These are phyloP conservation scores for Bambusicola thoracicus DNA, from an alignment of 2,113 vertebrate species.

Conservation along the genomic window DNA sequence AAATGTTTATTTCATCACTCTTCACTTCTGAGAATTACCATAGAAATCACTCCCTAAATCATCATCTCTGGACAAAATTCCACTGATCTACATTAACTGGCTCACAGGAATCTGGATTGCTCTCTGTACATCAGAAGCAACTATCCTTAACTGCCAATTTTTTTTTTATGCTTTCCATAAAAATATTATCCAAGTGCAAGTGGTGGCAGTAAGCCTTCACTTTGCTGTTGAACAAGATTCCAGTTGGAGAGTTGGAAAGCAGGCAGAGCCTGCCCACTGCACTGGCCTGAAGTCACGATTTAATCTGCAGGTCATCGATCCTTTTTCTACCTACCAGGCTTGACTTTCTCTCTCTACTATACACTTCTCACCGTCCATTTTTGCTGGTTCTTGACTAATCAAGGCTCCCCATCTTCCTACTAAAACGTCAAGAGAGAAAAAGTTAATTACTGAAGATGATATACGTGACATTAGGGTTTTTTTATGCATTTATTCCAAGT, in stretches of 20 bases:
- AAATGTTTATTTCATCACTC: background rate
- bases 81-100: background rate
- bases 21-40: background rate
- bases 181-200: fast-evolving
- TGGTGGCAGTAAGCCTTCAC: background rate
- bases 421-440: background rate
- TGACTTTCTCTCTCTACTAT: background rate
- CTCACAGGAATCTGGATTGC: background rate
- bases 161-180: background rate
- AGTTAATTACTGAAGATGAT: background rate
- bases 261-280: background rate
- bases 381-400: background rate
- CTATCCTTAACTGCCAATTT: background rate
- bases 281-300: background rate
- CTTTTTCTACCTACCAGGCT: background rate
- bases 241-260: background rate
- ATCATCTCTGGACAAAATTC: background rate
- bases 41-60: background rate
- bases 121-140: background rate
- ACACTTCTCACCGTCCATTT: background rate
- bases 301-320: background rate
- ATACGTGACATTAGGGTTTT: background rate
- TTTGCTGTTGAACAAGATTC: background rate
- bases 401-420: background rate
- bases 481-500: background rate